Conservation (phyloP, 2,888 invertebrate species). For the Entomobrya multifasciata region DNA sequence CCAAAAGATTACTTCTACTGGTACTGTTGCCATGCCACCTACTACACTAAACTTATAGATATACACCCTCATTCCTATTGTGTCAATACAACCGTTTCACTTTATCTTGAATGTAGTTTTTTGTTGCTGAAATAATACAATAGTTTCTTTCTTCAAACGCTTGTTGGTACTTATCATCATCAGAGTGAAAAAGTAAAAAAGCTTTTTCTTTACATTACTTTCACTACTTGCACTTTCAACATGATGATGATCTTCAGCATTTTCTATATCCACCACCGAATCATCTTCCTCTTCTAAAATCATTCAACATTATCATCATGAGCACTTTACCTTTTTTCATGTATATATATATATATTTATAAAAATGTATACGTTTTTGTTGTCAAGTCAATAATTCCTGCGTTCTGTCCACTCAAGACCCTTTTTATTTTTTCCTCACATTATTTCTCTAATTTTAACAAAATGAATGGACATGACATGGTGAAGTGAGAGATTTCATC, state of each 20-base stretch:
- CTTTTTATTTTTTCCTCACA: neutral
- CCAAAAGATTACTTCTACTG: slow-evolving; percentile 29
- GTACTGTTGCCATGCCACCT: no score
- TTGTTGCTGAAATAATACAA: neutral
- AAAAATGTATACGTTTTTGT: no score
- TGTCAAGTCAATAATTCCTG: no score
- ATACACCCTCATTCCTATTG: no score
- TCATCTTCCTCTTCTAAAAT: slow-evolving; percentile 1
- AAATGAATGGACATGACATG: slow-evolving; percentile 2
- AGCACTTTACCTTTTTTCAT: no score
- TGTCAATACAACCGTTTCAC: no score
- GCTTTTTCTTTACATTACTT: slow-evolving; percentile 33
- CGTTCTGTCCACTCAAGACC: no score
- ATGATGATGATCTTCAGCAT: neutral
- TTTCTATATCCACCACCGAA: neutral
- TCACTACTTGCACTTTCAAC: slow-evolving; percentile 12
- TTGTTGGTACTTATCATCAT: no score
- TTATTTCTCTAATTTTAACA: neutral
- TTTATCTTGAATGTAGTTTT: slow-evolving; percentile 10
- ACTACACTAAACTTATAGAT: no score
- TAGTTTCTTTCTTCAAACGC: no score
- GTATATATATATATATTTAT: no score
- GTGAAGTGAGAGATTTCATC: neutral
- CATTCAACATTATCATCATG: neutral
- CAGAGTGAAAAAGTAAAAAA: no score